A percentile compares a stretch with the other conserved stretches of the same genome.
Conservation (phyloP, 2,888 invertebrate species). For the Calliphora vomitoria region DNA sequence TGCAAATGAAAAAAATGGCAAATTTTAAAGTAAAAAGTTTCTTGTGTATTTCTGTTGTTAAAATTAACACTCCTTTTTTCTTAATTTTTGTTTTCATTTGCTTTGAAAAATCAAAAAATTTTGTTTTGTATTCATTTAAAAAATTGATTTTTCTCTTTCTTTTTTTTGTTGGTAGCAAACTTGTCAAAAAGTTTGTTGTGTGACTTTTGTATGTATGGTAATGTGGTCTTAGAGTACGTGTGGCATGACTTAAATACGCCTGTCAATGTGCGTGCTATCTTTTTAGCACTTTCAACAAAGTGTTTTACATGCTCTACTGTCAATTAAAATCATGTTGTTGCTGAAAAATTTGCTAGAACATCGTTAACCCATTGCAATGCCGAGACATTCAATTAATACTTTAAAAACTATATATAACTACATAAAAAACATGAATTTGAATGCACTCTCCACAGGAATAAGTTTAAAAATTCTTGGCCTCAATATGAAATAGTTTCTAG, state of each 20-base stretch:
- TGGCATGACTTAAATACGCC: neutral
- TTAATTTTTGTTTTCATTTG: neutral
- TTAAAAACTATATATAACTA: too few species aligned
- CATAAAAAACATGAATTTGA: too few species aligned
- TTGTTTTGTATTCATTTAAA: constrained; percentile 17
- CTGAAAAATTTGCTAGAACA: neutral
- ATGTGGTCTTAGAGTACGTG: neutral
- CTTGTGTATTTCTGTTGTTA: neutral
- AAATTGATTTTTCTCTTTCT: neutral
- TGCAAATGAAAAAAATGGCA: neutral
- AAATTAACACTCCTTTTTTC: constrained; percentile 18
- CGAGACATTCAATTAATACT: neutral
- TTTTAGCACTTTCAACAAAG: constrained; percentile 15
- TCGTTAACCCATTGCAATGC: neutral
- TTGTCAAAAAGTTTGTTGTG: constrained; percentile 2
- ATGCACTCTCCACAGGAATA: too few species aligned
- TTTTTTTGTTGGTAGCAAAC: neutral
- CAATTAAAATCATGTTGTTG: constrained; percentile 23
- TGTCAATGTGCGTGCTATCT: neutral
- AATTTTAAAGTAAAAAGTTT: neutral
- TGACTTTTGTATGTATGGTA: neutral
- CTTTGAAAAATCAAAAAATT: neutral
- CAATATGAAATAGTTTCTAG: too few species aligned
- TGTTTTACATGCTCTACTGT: constrained; percentile 21
- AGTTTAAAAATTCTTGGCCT: too few species aligned